Evolutionary conservation across 2,888 invertebrate species (phyloP), one percentile per base, ranked within the genome.

Genomic region (Pimpla rufipes): DNA sequence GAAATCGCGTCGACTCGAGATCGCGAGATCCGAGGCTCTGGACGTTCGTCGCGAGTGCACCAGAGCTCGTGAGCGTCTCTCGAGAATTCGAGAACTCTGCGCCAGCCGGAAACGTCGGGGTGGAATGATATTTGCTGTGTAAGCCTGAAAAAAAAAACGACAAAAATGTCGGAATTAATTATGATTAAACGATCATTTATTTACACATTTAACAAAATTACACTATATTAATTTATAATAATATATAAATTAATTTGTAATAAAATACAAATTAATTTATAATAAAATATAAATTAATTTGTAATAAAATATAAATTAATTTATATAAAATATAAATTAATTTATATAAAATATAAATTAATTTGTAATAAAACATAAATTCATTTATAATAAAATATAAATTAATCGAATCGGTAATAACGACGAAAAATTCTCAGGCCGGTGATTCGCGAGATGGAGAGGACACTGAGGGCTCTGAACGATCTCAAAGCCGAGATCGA

Each of bases 71-170:
- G 79, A 85, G 59, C 2, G 21, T 16, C 68, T 80, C 6, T 64
- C 37, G 37, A 73, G 21, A 13, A 64, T 87, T 59, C 85, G 89
- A 29, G 71, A 70, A 4, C 55, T 42, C 13, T 85, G 85, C 35
- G 50, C 47, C 29, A 70, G 70, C 47, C 88, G 82, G 59, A 89
- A 79, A 42, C 29, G 50, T 45, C 85, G 80, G 6, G 89, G 88
- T n/a, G 90, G 90, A 5, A 23, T 90, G 62, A 79, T 90, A 62
- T 81, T 88, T 10, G 85, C 85, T 23, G 81, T 57, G 90, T 90
- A 84, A 88, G 89, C 40, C 42, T n/a, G n/a, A 6, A 55, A 57
- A 5, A 8, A 37, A 66, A 45, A 1, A 21, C 21, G 1, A 1
- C 18, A 50, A 50, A 16, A 7, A n/a, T n/a, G n/a, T n/a, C n/a